A percentile compares a stretch with the other conserved stretches of the same genome.
phyloP scores from a whole-genome alignment of 2,113 vertebrate genomes.

The Rhabdomys dilectus region DNA sequence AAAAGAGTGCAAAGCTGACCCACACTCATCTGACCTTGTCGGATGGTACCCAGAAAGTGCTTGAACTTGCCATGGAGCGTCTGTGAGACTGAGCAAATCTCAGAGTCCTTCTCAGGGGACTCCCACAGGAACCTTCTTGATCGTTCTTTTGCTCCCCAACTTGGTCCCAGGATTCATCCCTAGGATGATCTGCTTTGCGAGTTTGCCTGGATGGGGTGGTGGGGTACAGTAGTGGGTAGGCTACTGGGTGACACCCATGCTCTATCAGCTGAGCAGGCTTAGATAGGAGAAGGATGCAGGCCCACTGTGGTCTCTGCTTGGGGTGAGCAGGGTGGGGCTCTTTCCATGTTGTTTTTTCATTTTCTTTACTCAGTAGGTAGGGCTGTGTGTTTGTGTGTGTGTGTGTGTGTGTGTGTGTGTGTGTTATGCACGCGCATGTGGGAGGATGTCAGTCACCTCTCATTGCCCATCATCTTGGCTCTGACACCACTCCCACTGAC shows the following conservation, averaged over 20 bases:
- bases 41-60: not conserved
- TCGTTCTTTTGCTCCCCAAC: not conserved
- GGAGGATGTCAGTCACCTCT: slow-evolving; percentile 44
- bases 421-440: rapidly evolving
- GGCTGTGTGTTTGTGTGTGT: not conserved
- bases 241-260: not conserved
- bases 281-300: not conserved
- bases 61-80: not conserved
- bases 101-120: not conserved
- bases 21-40: not conserved
- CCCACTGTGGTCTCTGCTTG: rapidly evolving
- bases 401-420: not conserved
- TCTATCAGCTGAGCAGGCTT: not conserved
- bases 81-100: not conserved
- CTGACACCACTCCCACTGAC: slow-evolving; percentile 38
- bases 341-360: not conserved
- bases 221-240: not conserved
- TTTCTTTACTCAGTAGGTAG: not conserved
- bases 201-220: not conserved
- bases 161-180: not conserved
- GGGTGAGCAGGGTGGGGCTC: not conserved
- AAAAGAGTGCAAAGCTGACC: not conserved
- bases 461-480: not conserved
- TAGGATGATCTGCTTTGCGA: not conserved
- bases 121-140: not conserved